phyloP scores from a whole-genome alignment of 2,888 invertebrate genomes.

The Xestia ashworthii region DNA sequence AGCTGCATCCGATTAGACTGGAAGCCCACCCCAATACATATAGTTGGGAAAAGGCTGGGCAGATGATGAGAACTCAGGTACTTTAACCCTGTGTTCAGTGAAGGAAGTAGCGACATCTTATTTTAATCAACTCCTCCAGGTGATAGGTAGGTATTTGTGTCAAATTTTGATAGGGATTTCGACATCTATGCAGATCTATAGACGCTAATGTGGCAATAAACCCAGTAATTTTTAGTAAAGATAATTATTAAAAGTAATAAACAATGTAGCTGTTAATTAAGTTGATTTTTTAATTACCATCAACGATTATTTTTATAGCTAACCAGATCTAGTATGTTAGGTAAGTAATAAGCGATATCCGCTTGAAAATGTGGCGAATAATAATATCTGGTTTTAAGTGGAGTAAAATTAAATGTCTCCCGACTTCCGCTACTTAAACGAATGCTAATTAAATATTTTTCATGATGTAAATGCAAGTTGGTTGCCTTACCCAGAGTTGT shows the following conservation, averaged over 20 bases:
- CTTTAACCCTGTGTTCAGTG: neutral
- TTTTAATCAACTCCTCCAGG: neutral
- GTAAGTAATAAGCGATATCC: neutral
- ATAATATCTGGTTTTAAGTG: slow-evolving; percentile 16
- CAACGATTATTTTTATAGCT: neutral
- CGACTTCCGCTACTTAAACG: neutral
- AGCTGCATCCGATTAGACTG: too few species aligned
- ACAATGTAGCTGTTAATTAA: neutral
- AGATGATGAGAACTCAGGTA: neutral
- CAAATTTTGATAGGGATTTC: neutral
- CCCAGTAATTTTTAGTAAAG: neutral
- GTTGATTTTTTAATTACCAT: neutral
- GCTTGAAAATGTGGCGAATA: neutral
- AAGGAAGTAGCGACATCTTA: neutral
- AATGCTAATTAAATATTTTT: neutral
- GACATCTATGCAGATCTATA: neutral
- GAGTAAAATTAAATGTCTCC: slow-evolving; percentile 1
- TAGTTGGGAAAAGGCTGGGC: too few species aligned
- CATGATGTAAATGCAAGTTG: neutral
- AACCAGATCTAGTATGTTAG: neutral
- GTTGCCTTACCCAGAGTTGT: neutral
- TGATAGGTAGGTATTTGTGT: too few species aligned
- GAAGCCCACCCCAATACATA: too few species aligned
- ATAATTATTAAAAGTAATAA: slow-evolving; percentile 9
- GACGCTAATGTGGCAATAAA: neutral